Conservation (phyloP, 2,888 invertebrate species). For the Acronicta alni region DNA sequence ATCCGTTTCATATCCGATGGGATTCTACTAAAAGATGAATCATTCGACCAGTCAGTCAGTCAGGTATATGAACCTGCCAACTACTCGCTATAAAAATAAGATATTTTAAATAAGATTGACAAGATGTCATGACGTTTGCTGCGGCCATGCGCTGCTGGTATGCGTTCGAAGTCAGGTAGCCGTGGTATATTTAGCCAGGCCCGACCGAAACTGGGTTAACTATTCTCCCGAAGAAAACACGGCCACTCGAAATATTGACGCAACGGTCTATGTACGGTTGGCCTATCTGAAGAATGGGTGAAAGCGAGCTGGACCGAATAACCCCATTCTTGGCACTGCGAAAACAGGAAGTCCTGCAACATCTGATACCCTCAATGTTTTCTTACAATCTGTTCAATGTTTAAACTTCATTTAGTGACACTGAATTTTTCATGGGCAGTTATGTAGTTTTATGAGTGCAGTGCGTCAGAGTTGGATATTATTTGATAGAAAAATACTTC, state of each 20-base stretch:
- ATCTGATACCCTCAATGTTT: conserved; percentile 41
- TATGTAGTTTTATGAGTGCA: conserved; percentile 28
- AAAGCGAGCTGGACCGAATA: conserved; percentile 74
- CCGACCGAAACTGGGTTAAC: conserved; percentile 84
- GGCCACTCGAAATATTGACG: conserved; percentile 79
- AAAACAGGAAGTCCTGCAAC: conserved; percentile 77
- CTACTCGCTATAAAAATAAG: conserved; percentile 31
- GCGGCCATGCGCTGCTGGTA: conserved; percentile 56
- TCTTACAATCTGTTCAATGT: conserved; percentile 37
- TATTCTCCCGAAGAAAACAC: conserved; percentile 82
- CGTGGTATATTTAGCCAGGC: conserved; percentile 72
- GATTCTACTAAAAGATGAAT: conserved; percentile 32
- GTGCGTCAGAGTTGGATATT: conserved; percentile 20
- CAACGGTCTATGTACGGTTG: conserved; percentile 72
- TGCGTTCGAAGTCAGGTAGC: conserved; percentile 79
- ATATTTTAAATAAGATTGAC: conserved; percentile 60
- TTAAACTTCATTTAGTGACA: conserved; percentile 32
- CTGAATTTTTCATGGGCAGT: conserved; percentile 29
- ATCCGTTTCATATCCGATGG: conserved; percentile 15
- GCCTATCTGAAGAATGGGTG: conserved; percentile 68
- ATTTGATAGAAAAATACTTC: conserved; percentile 10
- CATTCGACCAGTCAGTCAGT: conserved; percentile 14
- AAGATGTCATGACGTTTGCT: conserved; percentile 61
- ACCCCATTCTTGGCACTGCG: conserved; percentile 71
- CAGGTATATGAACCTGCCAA: conserved; percentile 26